Percentiles rank a stretch among this genome's conserved stretches.
These are phyloP conservation scores for Thunnus albacares DNA, from an alignment of 2,797 vertebrate genomes.

Conservation along the genomic window DNA sequence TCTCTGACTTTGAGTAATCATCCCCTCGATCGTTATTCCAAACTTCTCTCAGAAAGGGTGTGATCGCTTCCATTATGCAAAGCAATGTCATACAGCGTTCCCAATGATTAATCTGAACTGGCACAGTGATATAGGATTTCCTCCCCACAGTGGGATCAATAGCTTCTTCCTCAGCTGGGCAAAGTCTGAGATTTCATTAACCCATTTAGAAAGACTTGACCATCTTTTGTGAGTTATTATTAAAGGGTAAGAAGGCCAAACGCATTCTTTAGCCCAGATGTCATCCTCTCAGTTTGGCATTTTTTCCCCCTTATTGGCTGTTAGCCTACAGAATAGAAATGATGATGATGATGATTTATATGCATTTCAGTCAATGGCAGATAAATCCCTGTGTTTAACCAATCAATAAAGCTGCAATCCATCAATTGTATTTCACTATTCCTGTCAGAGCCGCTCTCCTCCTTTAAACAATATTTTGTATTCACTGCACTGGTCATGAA, in stretches of 20 bases:
- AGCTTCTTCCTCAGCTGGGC: constrained; percentile 76
- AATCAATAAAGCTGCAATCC: constrained; percentile 80
- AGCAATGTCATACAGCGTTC: constrained; percentile 76
- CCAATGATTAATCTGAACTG: constrained; percentile 86
- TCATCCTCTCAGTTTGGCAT: constrained; percentile 62
- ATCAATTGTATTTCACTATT: constrained; percentile 81
- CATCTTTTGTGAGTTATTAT: constrained; percentile 85
- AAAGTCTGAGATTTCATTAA: constrained; percentile 88
- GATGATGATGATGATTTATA: constrained; percentile 77
- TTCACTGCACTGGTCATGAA: constrained; percentile 74
- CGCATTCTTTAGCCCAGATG: constrained; percentile 76
- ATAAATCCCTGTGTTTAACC: constrained; percentile 81
- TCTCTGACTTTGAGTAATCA: constrained; percentile 78
- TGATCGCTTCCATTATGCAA: constrained; percentile 74
- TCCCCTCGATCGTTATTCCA: constrained; percentile 72
- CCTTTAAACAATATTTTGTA: constrained; percentile 80
- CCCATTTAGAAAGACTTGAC: constrained; percentile 83
- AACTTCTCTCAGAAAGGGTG: constrained; percentile 69
- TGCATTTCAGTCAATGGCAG: constrained; percentile 72
- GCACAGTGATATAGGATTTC: constrained; percentile 84
- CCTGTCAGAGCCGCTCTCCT: constrained; percentile 68
- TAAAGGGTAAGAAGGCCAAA: constrained; percentile 82
- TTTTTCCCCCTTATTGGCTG: constrained; percentile 54
- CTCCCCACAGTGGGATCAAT: constrained; percentile 83
- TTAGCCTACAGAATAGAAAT: constrained; percentile 69